Evolutionary conservation across 2,797 vertebrate species (phyloP), one percentile per base, ranked within the genome.

Genomic region (Okamejei kenojei): DNA sequence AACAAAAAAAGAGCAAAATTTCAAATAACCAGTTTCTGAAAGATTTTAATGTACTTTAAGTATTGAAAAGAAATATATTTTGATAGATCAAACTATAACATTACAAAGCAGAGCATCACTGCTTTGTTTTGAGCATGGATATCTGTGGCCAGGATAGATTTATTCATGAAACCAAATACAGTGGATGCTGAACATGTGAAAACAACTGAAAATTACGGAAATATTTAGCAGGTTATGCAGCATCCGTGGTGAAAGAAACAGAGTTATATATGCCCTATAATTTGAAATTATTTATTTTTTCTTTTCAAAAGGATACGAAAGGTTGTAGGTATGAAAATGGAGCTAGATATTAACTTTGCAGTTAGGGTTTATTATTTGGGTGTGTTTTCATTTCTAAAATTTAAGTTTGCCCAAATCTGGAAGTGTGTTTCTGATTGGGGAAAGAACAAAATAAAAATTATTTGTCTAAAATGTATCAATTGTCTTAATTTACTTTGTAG

Each of bases 361-460:
- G 94, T 93, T 96, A 94, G 93, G 58, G 94, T 93, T 19, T 17
- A 54, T 90, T 15, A 76, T 82, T 61, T 78, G 88, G 94, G 95
- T 94, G 95, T 95, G 95, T 96, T 97, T 96, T 96, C 95, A 96
- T 95, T 95, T 94, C 65, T 91, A 95, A 95, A 94, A 95, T 94
- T 93, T 94, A 94, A 93, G 94, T 94, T 95, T 95, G 95, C 95
- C 93, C 71, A 94, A 94, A 94, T 94, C 94, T 95, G 94, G 94
- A 94, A 95, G 95, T 35, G 94, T 93, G 94, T 96, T 96, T 96
- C 95, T 95, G 95, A 96, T 96, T 96, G 96, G 96, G 96, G 95
- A 86, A 95, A 93, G 95, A 94, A 95, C 95, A 95, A 93, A 91
- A 91, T 71, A 91, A 91, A 71, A 45, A 74, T 35, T 11, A 29